Evolutionary conservation across 2,888 invertebrate species (phyloP).

Genomic region (Diogma glabrata): DNA sequence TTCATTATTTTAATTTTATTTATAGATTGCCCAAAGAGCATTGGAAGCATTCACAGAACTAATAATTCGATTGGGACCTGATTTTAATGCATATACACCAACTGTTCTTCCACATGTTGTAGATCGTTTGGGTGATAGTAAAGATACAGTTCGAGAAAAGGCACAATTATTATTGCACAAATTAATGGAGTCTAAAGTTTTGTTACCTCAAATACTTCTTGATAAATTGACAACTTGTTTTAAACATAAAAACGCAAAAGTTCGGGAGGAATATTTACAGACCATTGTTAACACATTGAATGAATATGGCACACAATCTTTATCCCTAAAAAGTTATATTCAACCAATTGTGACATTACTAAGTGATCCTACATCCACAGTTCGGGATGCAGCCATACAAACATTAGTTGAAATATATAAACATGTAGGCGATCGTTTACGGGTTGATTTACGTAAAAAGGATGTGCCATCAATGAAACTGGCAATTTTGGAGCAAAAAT

Average conservation of each 20-base stretch:
- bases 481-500: conserved; percentile 61
- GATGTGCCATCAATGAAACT: conserved; percentile 63
- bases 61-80: conserved; percentile 73
- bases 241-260: conserved; percentile 84
- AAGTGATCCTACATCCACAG: conserved; percentile 76
- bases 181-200: conserved; percentile 59
- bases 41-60: conserved; percentile 77
- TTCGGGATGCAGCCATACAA: conserved; percentile 76
- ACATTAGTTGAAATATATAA: conserved; percentile 83
- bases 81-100: conserved; percentile 77
- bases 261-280: conserved; percentile 77
- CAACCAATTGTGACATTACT: conserved; percentile 71
- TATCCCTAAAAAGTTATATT: conserved; percentile 70
- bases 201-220: conserved; percentile 54
- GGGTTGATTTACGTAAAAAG: conserved; percentile 71
- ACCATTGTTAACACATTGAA: conserved; percentile 73
- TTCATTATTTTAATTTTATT: conserved; percentile 22
- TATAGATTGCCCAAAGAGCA: conserved; percentile 84
- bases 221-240: conserved; percentile 59
- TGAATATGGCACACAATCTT: conserved; percentile 73
- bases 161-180: conserved; percentile 60
- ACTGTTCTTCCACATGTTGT: conserved; percentile 72
- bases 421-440: conserved; percentile 78
- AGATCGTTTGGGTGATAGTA: conserved; percentile 58
- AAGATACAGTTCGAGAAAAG: conserved; percentile 57